Conservation (phyloP, 2,888 invertebrate genomes). For the Oxytorus armatus region DNA sequence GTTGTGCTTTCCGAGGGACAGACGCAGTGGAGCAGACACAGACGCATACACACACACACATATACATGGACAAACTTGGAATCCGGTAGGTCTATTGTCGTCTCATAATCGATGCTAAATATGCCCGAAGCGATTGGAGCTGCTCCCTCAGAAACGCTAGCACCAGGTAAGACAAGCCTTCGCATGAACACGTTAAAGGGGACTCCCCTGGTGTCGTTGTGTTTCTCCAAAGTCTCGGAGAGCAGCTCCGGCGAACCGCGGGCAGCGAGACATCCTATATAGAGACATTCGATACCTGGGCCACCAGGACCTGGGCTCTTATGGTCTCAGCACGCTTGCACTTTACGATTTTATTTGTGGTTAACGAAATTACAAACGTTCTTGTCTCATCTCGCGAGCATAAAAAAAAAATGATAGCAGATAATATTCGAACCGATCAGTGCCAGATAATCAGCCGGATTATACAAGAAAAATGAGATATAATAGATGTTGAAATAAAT, state of each 20-base stretch:
- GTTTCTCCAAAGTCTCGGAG: constrained; percentile 21
- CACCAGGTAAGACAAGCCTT: constrained; percentile 65
- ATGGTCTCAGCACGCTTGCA: constrained; percentile 50
- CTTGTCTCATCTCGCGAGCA: background rate
- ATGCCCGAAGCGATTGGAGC: constrained; percentile 70
- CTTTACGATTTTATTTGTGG: constrained; percentile 75
- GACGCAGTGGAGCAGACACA: constrained; percentile 57
- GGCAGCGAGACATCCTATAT: constrained; percentile 64
- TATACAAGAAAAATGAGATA: too few species aligned
- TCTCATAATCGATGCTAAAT: constrained; percentile 81
- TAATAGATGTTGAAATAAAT: too few species aligned
- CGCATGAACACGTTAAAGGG: constrained; percentile 18
- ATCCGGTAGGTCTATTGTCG: constrained; percentile 80
- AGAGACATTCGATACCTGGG: constrained; percentile 76
- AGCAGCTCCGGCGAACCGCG: constrained; percentile 23
- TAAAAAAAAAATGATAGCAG: constrained; percentile 5
- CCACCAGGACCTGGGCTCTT: constrained; percentile 57
- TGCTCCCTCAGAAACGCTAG: constrained; percentile 32
- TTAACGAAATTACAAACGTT: constrained; percentile 74
- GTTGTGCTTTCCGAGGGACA: constrained; percentile 29
- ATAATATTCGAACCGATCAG: background rate
- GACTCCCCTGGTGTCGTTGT: constrained; percentile 33
- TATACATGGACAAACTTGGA: constrained; percentile 52
- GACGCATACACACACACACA: constrained; percentile 55
- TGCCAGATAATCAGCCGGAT: too few species aligned